These are phyloP conservation scores for Furnarius figulus DNA, from an alignment of 2,113 vertebrate species.

Conservation along the genomic window DNA sequence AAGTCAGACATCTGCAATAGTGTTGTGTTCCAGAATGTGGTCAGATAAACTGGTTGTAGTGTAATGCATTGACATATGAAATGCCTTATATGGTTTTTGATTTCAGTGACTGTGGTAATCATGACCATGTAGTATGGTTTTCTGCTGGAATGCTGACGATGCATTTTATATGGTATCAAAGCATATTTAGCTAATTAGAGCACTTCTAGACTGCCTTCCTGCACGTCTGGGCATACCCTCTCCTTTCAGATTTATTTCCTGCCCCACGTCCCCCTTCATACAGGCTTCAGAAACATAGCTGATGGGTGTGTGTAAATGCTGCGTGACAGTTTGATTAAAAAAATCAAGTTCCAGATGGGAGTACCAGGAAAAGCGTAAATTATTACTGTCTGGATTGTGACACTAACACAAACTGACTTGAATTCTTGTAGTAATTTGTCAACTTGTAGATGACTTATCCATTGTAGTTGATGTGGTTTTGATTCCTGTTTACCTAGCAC, in stretches of 20 bases:
- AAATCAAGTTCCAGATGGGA: background rate
- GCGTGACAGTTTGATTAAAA: background rate
- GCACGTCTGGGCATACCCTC: background rate
- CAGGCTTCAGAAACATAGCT: background rate
- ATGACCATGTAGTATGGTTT: rapidly evolving
- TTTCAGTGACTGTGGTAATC: background rate
- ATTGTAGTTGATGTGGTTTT: background rate
- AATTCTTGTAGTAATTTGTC: background rate
- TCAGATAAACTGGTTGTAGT: background rate
- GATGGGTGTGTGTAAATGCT: background rate
- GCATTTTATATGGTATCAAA: background rate
- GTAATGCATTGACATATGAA: background rate
- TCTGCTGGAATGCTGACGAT: background rate
- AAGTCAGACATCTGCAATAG: background rate
- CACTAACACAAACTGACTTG: background rate
- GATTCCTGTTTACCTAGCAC: background rate
- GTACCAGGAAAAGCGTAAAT: background rate
- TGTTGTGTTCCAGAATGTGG: background rate
- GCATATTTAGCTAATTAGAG: background rate
- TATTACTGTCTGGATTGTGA: background rate
- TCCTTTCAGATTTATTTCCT: background rate
- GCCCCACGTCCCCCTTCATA: background rate
- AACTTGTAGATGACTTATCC: background rate
- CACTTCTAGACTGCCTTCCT: background rate
- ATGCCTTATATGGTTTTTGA: background rate